phyloP scores from a whole-genome alignment of 2,797 vertebrate genomes.

The Syndactyla subalaris region DNA sequence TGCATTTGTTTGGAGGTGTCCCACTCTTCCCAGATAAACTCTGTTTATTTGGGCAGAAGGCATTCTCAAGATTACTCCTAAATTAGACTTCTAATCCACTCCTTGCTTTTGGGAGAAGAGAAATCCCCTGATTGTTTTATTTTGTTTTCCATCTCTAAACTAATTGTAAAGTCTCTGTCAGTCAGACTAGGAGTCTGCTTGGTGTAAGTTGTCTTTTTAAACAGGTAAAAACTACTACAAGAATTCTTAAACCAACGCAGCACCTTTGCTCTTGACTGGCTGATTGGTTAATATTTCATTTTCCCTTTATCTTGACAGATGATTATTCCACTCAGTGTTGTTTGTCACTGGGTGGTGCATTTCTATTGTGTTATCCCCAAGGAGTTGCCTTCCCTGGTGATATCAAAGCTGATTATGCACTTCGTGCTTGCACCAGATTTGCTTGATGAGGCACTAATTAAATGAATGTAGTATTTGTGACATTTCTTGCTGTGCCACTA shows the following conservation, averaged over 20 bases:
- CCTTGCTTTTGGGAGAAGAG: background rate
- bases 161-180: background rate
- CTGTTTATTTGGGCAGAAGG: background rate
- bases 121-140: background rate
- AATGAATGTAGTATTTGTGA: background rate
- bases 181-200: background rate
- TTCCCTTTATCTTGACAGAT: background rate
- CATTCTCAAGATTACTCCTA: background rate
- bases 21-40: background rate
- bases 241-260: background rate
- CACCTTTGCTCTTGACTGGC: background rate
- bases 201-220: background rate
- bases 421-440: background rate
- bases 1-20: background rate
- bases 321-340: background rate
- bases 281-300: background rate
- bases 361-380: accelerated
- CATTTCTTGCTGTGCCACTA: background rate
- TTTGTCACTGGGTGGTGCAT: background rate
- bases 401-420: background rate
- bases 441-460: background rate
- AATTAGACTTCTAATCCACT: background rate
- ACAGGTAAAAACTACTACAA: accelerated
- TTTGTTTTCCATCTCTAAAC: background rate
- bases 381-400: background rate